Conservation (phyloP, 2,113 vertebrate species). For the Megaleporinus macrocephalus region DNA sequence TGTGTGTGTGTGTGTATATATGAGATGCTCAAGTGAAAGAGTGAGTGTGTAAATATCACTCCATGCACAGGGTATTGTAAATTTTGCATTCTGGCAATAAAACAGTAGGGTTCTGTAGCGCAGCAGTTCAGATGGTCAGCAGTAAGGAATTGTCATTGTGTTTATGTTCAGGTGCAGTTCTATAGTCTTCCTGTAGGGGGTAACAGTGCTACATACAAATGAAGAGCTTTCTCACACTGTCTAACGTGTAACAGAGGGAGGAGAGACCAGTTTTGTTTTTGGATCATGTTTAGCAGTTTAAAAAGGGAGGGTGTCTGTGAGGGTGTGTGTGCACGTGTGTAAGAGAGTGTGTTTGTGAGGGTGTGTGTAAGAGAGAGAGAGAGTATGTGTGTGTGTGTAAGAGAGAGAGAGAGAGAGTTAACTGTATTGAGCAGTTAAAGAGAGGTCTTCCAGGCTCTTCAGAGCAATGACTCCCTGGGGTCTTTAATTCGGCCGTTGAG, state of each 20-base stretch:
- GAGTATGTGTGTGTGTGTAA: neutral
- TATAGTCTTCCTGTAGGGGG: conserved; percentile 23
- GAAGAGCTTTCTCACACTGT: neutral
- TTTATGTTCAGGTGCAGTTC: conserved; percentile 10
- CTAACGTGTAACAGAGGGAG: neutral
- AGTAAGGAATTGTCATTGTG: neutral
- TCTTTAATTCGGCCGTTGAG: conserved; percentile 61
- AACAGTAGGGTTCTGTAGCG: neutral
- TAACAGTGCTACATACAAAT: conserved; percentile 21
- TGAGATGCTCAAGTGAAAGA: too few species aligned
- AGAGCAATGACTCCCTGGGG: conserved; percentile 47
- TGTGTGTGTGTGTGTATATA: neutral
- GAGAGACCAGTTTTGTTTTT: neutral
- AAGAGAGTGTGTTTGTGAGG: too few species aligned
- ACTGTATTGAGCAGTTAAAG: conserved; percentile 27
- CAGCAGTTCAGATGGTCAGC: neutral
- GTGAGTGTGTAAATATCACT: neutral
- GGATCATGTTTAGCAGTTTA: neutral
- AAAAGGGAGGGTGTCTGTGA: neutral
- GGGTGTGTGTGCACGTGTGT: neutral
- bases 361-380: neutral
- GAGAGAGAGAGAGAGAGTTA: neutral
- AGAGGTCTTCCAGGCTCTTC: conserved; percentile 38
- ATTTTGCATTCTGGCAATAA: neutral
- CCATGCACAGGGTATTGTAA: neutral